Conservation (phyloP, 2,113 vertebrate species). For the Papio anubis region DNA sequence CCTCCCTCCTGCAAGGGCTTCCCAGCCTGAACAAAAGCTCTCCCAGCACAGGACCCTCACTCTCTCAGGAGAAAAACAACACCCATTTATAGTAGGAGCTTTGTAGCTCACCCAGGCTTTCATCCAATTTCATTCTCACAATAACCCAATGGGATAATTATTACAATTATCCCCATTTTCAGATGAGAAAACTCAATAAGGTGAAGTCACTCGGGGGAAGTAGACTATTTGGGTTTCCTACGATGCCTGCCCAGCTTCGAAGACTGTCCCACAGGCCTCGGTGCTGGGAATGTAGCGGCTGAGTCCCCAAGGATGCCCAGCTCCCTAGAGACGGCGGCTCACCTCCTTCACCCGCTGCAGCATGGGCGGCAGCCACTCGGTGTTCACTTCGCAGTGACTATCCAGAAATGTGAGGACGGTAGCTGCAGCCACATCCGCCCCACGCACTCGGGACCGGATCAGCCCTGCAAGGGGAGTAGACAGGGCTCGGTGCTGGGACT, state of each 20-base stretch:
- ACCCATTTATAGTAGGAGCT: rapidly evolving
- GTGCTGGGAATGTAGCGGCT: rapidly evolving
- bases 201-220: neutral
- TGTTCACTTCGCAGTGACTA: slow-evolving; percentile 98
- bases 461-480: slow-evolving; percentile 85
- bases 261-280: rapidly evolving
- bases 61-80: neutral
- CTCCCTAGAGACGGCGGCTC: neutral
- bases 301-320: neutral
- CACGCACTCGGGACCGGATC: slow-evolving; percentile 96
- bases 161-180: neutral
- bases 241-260: neutral
- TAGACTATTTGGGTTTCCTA: neutral
- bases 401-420: slow-evolving; percentile 96
- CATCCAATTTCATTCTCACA: neutral
- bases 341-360: slow-evolving; percentile 98
- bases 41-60: neutral
- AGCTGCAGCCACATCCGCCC: slow-evolving; percentile 91
- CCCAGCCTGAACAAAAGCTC: neutral
- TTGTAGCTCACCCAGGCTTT: neutral
- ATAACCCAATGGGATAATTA: neutral
- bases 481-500: neutral
- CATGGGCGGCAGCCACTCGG: slow-evolving; percentile 97
- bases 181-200: neutral
- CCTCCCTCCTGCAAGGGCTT: neutral